A percentile compares a stretch with the other conserved stretches of the same genome.
phyloP scores from a whole-genome alignment of 2,888 invertebrate species.

The Parnassius apollo region DNA sequence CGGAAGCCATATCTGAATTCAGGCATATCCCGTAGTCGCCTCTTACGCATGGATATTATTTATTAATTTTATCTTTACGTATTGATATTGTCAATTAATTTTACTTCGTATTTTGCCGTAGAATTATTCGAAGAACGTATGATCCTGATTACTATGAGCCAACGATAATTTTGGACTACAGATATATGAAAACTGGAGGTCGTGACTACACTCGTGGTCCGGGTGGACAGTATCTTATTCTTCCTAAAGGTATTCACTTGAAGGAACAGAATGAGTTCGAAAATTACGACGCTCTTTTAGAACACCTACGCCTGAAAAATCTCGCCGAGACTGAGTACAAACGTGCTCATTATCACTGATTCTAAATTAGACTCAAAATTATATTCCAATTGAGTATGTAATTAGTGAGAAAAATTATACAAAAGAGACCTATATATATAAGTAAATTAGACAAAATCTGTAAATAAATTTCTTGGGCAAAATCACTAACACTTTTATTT shows the following conservation, averaged over 20 bases:
- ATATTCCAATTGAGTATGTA: no score
- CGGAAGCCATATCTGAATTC: no score
- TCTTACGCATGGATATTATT: no score
- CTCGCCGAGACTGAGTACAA: constrained; percentile 39
- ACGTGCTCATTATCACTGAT: constrained; percentile 23
- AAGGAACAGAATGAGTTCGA: constrained; percentile 51
- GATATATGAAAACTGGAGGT: constrained; percentile 65
- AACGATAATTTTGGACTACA: constrained; percentile 62
- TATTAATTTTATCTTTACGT: no score
- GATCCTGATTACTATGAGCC: constrained; percentile 66
- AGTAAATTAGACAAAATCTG: no score
- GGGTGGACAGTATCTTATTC: constrained; percentile 64
- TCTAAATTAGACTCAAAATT: neutral
- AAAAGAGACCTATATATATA: no score
- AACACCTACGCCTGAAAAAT: constrained; percentile 52
- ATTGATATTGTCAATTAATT: no score
- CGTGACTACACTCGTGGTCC: constrained; percentile 63
- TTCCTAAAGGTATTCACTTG: constrained; percentile 50
- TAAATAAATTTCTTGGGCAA: no score
- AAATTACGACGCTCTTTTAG: constrained; percentile 61
- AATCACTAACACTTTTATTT: no score
- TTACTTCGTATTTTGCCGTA: neutral
- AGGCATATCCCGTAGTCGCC: no score
- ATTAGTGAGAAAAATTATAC: no score
- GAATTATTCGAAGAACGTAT: constrained; percentile 41